Evolutionary conservation across 1,140 invertebrate genomes (phyloP), one percentile per base, ranked within the genome.

Genomic region (Zaprionus gabonicus): DNA sequence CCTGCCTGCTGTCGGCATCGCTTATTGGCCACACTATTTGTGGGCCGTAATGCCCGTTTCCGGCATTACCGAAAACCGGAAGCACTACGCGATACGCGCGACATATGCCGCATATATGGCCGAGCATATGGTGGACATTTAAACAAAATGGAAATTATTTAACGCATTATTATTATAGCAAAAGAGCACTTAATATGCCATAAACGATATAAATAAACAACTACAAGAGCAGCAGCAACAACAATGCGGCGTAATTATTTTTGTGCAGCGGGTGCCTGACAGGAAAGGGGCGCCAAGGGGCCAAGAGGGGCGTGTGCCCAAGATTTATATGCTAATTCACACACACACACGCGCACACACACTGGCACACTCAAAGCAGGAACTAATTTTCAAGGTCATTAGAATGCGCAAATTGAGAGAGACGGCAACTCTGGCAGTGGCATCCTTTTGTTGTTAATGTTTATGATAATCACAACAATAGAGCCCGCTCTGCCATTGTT

Each of bases 361-460:
- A 38, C 17, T 9, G 17, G 25, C n/a, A 46, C n/a, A 46, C 15
- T 36, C 44, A 20, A 38, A 60, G 71, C 85, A 91, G 88, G 90
- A 91, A 91, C 88, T 90, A 91, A 91, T 91, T 91, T 91, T 91
- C 88, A 91, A 91, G 88, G 88, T 91, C 88, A 91, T 91, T 91
- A 88, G 90, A 91, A 88, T 78, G 71, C 56, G 69, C 59, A 69
- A 79, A 71, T 68, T 44, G 46, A 25, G 46, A 56, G 17, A 64
- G 36, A 66, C 62, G 60, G 64, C 67, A 71, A 84, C 81, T 84
- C 77, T 72, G 69, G 55, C 69, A 56, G 60, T 64, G 63, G 44
- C 69, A 69, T 84, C 87, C 82, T 82, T 88, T 88, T 84, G 84
- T 87, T 77, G 71, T 80, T 84, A 84, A 88, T 88, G 84, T 78